Conservation (phyloP, 2,888 invertebrate species). For the Notodonta ziczac region DNA sequence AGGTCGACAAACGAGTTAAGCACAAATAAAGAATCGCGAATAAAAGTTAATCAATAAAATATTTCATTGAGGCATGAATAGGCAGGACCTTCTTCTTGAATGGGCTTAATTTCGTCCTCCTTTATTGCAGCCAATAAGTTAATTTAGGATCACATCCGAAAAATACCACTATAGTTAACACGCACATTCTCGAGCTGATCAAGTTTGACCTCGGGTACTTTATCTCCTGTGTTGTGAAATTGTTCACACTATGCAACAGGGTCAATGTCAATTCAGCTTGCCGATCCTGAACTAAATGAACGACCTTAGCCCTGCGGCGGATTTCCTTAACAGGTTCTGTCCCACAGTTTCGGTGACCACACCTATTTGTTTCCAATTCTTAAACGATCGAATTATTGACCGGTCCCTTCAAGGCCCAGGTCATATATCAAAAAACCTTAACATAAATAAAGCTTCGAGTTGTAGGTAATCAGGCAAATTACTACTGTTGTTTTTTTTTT, state of each 20-base stretch:
- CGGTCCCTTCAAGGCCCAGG: conserved; percentile 9
- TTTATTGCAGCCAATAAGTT: background rate
- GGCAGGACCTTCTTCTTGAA: background rate
- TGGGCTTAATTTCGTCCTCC: background rate
- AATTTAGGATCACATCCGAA: background rate
- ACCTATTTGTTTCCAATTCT: conserved; percentile 3
- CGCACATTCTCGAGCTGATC: background rate
- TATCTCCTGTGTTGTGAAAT: background rate
- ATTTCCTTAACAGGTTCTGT: conserved; percentile 10
- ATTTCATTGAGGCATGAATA: background rate
- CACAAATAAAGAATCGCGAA: conserved; percentile 31
- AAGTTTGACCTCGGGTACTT: background rate
- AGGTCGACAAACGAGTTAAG: conserved; percentile 45
- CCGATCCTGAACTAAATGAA: conserved; percentile 28
- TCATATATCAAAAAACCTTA: conserved; percentile 3
- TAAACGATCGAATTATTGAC: conserved; percentile 13
- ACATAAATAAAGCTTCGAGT: conserved; percentile 4
- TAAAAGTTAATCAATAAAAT: conserved; percentile 22
- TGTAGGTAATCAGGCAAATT: background rate
- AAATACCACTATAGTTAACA: background rate
- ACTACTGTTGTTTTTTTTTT: background rate
- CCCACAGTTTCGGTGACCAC: background rate
- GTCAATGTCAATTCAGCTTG: conserved; percentile 22
- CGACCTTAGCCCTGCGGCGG: conserved; percentile 18
- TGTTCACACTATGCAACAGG: conserved; percentile 14